A percentile compares a stretch with the other conserved stretches of the same genome.
Conservation (phyloP, 2,888 invertebrate genomes). For the Odontothrips loti region DNA sequence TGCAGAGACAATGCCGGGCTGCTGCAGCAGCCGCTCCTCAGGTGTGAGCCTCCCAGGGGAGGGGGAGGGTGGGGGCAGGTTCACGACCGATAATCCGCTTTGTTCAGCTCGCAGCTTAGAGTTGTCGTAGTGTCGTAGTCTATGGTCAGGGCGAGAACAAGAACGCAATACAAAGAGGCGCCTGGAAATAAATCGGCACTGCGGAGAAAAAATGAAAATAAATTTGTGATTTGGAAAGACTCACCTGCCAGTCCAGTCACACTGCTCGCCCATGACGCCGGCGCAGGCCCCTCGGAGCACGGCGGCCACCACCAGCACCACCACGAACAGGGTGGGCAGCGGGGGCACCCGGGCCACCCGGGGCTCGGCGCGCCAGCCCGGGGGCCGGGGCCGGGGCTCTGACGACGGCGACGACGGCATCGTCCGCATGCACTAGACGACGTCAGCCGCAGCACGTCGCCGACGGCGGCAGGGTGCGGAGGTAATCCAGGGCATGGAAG, state of each 20-base stretch:
- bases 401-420: background rate
- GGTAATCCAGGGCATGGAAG: background rate
- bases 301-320: background rate
- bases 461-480: background rate
- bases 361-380: background rate
- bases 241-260: constrained; percentile 68
- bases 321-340: background rate
- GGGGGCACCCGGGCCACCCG: background rate
- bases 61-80: background rate
- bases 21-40: background rate
- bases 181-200: background rate
- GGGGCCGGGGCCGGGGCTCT: background rate
- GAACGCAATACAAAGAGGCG: background rate
- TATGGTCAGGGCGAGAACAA: background rate
- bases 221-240: too few relatives aligned
- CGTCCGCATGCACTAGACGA: background rate
- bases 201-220: too few relatives aligned
- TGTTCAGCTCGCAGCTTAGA: background rate
- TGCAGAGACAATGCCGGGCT: background rate
- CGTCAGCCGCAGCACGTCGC: background rate
- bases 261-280: constrained; percentile 61
- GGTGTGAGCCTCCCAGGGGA: background rate
- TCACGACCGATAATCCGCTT: constrained; percentile 16
- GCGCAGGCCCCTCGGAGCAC: constrained; percentile 47
- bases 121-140: background rate